Base-by-base conservation (phyloP, 2,888 invertebrate genomes). In the Eristalis arbustorum region DNA sequence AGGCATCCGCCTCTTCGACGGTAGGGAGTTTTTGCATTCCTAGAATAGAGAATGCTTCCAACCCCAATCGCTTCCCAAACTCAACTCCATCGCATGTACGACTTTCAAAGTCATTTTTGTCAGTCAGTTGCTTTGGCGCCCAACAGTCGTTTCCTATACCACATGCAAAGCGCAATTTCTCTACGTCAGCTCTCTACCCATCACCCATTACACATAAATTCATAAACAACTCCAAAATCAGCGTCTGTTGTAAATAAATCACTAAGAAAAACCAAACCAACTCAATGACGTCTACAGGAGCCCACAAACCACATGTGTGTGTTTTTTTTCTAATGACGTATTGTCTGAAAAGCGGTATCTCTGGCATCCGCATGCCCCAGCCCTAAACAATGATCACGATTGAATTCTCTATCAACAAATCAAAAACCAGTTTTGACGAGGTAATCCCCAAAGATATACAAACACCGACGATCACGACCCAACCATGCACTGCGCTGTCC, bases 391-490 rank as follows among this genome's bases (percentile, higher is more conserved):
- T 22, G 25, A 23, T 69, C 69, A 59, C 59, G 69, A 69, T 37
- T 23, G 57, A 57, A 22, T 56, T 56, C 18, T 56, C 68, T 13
- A 13, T 1, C 42, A n/a, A 57, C 57, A 59, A 37, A 69, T 34
- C 59, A 4, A 40, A 31, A 71, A 61, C 71, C 71, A 71, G 71
- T 71, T 71, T 42, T 71, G 61, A 61, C 61, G 42, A 28, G 71
- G 57, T 61, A 71, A 71, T 71, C 40, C 69, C 69, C 34, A 25
- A n/a, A 34, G 56, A 22, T 25, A 22, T 25, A 22, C 13, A 59
- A 25, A 25, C 59, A 13, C 8, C 59, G 5, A 1, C 59, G 25
- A 59, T 28, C 25, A 59, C 23, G 59, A 28, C 25, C 25, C 25
- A 13, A 13, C 8, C 59, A 31, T 31, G 31, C 31, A 31, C 31